Evolutionary conservation across 2,888 invertebrate genomes (phyloP).

Genomic region (Pelosia muscerda): DNA sequence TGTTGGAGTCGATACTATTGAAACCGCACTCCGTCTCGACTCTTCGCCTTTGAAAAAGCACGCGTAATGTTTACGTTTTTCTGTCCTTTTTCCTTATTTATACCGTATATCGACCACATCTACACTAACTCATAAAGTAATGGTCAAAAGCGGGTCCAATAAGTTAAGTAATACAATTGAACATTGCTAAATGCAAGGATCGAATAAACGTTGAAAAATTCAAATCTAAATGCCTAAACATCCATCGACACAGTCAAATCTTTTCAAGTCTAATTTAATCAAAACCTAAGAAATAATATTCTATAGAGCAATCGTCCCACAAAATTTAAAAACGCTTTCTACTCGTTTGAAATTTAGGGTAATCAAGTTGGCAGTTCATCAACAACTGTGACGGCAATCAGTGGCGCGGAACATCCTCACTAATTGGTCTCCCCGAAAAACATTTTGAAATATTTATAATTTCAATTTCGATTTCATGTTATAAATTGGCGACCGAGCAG

Average conservation of each 20-base stretch:
- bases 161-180: no score
- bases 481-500: constrained; percentile 29
- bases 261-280: neutral
- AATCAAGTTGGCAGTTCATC: constrained; percentile 41
- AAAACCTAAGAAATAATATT: neutral
- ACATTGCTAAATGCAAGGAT: neutral
- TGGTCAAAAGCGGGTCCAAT: no score
- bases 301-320: neutral
- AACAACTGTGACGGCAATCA: constrained; percentile 43
- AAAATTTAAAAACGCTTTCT: constrained; percentile 28
- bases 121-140: no score
- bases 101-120: no score
- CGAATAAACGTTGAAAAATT: neutral
- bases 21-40: no score
- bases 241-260: neutral
- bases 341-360: constrained; percentile 20
- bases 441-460: constrained; percentile 42
- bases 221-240: neutral
- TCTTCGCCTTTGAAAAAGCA: no score
- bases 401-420: constrained; percentile 37
- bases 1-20: no score
- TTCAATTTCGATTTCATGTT: constrained; percentile 34
- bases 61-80: no score
- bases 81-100: no score
- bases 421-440: constrained; percentile 44